These are phyloP conservation scores for Eupithecia abbreviata DNA, from an alignment of 2,888 invertebrate genomes.

Conservation along the genomic window DNA sequence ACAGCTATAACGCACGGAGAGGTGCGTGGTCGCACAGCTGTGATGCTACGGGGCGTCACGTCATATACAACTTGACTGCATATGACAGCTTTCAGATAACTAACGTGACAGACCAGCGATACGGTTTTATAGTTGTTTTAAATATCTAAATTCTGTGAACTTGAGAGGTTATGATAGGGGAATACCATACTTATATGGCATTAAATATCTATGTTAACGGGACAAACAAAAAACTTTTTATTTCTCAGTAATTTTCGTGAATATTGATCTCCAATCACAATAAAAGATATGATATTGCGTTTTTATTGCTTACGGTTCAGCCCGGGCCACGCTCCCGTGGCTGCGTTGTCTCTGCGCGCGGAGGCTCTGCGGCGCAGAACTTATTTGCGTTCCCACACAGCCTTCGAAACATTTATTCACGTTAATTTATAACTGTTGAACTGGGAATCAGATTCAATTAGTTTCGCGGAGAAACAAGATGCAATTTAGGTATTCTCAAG, in stretches of 20 bases:
- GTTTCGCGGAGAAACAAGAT: constrained; percentile 30
- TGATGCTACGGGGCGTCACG: neutral
- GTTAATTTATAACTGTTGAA: constrained; percentile 38
- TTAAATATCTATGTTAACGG: neutral
- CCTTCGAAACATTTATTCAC: constrained; percentile 37
- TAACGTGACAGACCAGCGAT: neutral
- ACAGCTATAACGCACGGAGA: too few species aligned
- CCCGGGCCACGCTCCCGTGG: neutral
- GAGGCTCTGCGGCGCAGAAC: constrained; percentile 40
- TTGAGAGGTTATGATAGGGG: neutral
- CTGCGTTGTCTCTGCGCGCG: constrained; percentile 15
- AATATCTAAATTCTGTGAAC: neutral
- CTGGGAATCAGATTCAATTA: constrained; percentile 38
- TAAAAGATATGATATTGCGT: too few species aligned
- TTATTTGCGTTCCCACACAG: constrained; percentile 39
- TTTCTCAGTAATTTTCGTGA: neutral
- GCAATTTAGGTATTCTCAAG: constrained; percentile 24
- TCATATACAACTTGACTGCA: neutral
- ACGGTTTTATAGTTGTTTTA: neutral
- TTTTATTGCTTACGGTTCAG: constrained; percentile 15
- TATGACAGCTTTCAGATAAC: neutral
- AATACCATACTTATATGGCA: neutral
- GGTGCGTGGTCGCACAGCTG: too few species aligned
- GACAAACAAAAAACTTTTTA: neutral
- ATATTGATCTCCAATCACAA: neutral